Evolutionary conservation across 2,888 invertebrate genomes (phyloP).

Genomic region (Apodemia mormo): DNA sequence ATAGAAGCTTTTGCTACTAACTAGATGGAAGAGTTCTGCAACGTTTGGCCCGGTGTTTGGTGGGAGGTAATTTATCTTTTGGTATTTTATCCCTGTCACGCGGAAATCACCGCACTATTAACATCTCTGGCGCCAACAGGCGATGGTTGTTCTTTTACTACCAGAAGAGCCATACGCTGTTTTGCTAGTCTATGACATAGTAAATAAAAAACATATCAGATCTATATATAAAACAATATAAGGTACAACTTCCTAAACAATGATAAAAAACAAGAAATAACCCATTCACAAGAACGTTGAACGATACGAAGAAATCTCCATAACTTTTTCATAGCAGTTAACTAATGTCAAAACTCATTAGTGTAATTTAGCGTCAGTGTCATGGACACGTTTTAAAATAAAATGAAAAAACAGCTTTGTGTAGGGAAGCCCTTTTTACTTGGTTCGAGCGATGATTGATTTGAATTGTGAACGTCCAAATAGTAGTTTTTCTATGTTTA

Average conservation of each 20-base stretch:
- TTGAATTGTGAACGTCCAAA: slow-evolving; percentile 43
- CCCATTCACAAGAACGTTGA: slow-evolving; percentile 62
- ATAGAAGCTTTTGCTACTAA: too few relatives aligned
- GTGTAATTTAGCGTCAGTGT: slow-evolving; percentile 75
- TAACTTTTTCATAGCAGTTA: slow-evolving; percentile 58
- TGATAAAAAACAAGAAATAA: slow-evolving; percentile 48
- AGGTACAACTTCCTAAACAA: slow-evolving; percentile 11
- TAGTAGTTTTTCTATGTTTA: slow-evolving; percentile 2
- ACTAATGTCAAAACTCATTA: slow-evolving; percentile 80
- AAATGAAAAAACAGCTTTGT: slow-evolving; percentile 54
- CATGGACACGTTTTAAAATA: slow-evolving; percentile 76
- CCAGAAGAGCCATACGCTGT: too few relatives aligned
- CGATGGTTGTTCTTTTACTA: too few relatives aligned
- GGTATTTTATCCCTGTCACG: neutral
- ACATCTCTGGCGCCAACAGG: too few relatives aligned
- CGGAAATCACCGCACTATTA: too few relatives aligned
- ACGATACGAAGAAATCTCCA: slow-evolving; percentile 26
- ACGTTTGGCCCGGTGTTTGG: too few relatives aligned
- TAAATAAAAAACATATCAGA: too few relatives aligned
- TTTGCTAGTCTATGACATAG: too few relatives aligned
- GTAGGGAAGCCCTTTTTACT: slow-evolving; percentile 40
- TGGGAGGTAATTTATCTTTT: too few relatives aligned
- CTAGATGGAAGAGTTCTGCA: too few relatives aligned
- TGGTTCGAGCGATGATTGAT: slow-evolving; percentile 58
- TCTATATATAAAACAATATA: too few relatives aligned